These are phyloP conservation scores for Rhinogobio ventralis DNA, from an alignment of 2,797 vertebrate genomes.

Conservation along the genomic window DNA sequence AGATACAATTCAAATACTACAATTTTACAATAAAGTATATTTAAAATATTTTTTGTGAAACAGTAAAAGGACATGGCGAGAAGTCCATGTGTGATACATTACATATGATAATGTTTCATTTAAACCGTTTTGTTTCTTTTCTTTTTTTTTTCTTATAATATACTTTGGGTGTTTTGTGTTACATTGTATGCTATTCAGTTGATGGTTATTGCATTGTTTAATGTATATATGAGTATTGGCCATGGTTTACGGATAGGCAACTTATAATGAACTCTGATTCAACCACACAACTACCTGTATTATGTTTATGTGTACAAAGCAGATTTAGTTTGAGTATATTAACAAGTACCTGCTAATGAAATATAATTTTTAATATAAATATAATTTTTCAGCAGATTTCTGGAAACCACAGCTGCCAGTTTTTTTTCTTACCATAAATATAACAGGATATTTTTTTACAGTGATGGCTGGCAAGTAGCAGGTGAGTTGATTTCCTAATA, in stretches of 20 bases:
- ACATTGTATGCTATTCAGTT: background rate
- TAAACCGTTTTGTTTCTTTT: background rate
- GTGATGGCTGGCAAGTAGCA: slow-evolving; percentile 9
- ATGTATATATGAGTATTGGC: background rate
- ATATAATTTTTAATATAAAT: too few species aligned
- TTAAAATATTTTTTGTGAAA: background rate
- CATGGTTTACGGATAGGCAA: background rate
- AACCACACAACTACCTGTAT: background rate
- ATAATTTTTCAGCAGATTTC: background rate
- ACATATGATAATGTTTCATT: background rate
- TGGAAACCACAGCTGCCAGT: background rate
- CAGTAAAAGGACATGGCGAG: background rate
- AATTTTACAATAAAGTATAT: background rate
- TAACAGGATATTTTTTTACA: background rate
- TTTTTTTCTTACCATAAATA: background rate
- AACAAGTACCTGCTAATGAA: background rate
- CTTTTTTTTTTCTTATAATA: background rate
- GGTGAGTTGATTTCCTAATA: slow-evolving; percentile 41
- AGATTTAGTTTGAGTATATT: background rate
- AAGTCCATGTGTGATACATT: background rate
- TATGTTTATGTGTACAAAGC: background rate
- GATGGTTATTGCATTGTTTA: background rate
- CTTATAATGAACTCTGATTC: background rate
- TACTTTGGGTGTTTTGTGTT: background rate
- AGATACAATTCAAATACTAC: background rate